Evolutionary conservation across 2,797 vertebrate genomes (phyloP).

Genomic region (Chloroceryle inda): DNA sequence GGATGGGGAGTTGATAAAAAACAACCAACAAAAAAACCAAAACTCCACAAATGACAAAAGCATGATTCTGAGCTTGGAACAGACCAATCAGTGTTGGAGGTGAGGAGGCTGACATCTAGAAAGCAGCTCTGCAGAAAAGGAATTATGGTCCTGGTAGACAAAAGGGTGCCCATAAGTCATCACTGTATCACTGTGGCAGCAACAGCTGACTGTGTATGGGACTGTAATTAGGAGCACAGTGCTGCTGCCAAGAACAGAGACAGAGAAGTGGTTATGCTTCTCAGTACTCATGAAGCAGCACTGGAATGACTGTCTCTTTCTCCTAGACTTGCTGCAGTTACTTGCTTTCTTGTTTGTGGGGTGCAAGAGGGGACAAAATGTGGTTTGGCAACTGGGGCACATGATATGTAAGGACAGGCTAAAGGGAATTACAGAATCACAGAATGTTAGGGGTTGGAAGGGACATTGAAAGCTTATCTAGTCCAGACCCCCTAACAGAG

Average conservation of each 20-base stretch:
- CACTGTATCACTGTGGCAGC: not conserved
- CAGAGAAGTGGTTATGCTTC: accelerated
- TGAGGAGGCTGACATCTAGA: not conserved
- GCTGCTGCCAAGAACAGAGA: not conserved
- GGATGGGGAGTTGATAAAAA: not conserved
- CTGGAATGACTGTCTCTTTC: no score
- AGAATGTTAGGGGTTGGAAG: no score
- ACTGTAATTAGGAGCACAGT: not conserved
- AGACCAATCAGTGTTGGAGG: not conserved
- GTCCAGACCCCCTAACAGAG: no score
- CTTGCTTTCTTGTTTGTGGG: no score
- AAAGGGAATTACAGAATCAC: not conserved
- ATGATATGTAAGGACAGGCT: not conserved
- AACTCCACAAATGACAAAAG: not conserved
- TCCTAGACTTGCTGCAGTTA: no score
- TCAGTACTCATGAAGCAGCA: no score
- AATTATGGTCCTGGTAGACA: not conserved
- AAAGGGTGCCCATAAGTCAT: not conserved
- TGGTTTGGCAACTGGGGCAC: not conserved
- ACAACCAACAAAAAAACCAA: not conserved
- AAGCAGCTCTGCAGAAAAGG: not conserved
- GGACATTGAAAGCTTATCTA: no score
- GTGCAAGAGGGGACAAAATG: no score
- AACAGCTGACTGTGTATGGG: not conserved
- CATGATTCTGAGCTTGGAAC: not conserved